Evolutionary conservation across 2,797 vertebrate species (phyloP).

Genomic region (Gadopsis marmoratus): DNA sequence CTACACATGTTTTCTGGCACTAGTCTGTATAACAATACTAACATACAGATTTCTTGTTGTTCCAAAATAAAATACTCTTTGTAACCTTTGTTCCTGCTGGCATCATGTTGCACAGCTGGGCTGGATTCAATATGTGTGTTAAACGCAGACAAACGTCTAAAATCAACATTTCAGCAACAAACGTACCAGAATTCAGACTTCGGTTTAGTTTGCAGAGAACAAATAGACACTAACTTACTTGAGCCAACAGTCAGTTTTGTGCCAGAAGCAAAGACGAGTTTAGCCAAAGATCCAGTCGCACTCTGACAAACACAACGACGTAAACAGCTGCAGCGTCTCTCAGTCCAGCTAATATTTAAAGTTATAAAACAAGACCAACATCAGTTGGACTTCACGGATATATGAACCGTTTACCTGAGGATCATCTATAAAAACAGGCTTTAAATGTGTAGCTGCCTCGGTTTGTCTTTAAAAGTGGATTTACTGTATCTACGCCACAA

Average conservation of each 20-base stretch:
- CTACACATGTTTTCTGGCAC: background rate
- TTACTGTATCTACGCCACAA: too few relatives aligned
- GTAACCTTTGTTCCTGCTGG: background rate
- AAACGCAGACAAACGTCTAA: background rate
- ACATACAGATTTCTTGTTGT: background rate
- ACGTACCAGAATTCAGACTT: background rate
- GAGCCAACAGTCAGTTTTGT: constrained; percentile 10
- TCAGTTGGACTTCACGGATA: background rate
- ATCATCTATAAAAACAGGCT: too few relatives aligned
- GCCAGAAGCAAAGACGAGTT: constrained; percentile 4
- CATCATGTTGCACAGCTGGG: background rate
- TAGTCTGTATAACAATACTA: background rate
- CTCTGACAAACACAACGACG: background rate
- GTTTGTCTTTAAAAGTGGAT: too few relatives aligned
- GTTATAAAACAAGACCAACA: background rate
- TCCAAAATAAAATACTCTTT: background rate
- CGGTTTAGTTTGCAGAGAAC: background rate
- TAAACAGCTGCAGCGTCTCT: background rate
- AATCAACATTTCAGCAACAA: background rate
- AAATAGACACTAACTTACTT: constrained; percentile 20
- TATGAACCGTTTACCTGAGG: too few relatives aligned
- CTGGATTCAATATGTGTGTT: background rate
- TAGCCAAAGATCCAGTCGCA: background rate
- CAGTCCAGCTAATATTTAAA: background rate
- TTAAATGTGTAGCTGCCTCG: too few relatives aligned